Base-by-base conservation (phyloP, 2,113 vertebrate genomes). In the Acrocephalus kingi region DNA sequence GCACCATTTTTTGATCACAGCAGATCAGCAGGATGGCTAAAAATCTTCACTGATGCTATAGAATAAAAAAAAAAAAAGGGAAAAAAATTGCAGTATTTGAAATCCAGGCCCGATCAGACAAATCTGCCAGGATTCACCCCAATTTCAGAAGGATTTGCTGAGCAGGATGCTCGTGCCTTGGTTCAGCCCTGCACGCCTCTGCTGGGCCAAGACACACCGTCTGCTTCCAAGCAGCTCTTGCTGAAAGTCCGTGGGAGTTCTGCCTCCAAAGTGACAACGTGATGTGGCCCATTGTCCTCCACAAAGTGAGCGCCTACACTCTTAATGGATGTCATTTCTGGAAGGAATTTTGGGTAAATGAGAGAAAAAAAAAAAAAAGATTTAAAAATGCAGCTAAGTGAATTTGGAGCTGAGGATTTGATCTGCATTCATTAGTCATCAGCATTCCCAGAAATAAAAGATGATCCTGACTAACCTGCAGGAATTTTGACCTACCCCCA, bases 241-340 rank as follows among this genome's bases (percentile, higher is more conserved):
- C 69, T 72, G 37, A 15, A 59, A 59, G 52, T 10, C 87, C 0
- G 90, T 84, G 81, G 94, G 94, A 96, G 93, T 82, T 94, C 84
- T 94, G 87, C 71, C 94, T 96, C 91, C 89, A n/a, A 72, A 91
- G 45, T 49, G 81, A 87, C 93, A 94, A 48, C 9, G 1, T 81
- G 89, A 80, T 33, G 82, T 51, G 81, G 84, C 89, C 81, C 84
- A 54, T 45, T 66, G 77, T 94, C 81, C 71, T 95, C 84, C 39
- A 39, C 74, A 87, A 73, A 95, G 63, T 2, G 7, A 41, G 75
- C 8, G 27, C 81, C 93, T 73, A 89, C 78, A 9, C 84, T 87
- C 39, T 11, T 79, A 93, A 85, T 79, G 67, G 62, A 62, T 91
- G 71, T 33, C 6, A 7, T 73, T 89, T 84, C 71, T 69, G 78